phyloP scores from a whole-genome alignment of 2,888 invertebrate genomes.

The Lathronympha strigana region DNA sequence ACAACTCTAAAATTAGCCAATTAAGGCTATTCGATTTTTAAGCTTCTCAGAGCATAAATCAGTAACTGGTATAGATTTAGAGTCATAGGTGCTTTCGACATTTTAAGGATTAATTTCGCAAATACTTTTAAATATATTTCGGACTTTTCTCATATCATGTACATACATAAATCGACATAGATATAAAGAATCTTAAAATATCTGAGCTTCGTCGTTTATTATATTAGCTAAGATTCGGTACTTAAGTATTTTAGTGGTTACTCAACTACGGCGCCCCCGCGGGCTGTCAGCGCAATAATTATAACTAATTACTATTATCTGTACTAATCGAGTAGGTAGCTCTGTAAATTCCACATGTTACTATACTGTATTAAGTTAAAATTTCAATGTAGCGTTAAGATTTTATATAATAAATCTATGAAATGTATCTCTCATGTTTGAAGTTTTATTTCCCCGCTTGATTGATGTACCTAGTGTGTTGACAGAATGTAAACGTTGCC shows the following conservation, averaged over 20 bases:
- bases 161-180: slow-evolving; percentile 75
- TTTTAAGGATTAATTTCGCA: slow-evolving; percentile 66
- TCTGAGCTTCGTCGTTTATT: slow-evolving; percentile 83
- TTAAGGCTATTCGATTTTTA: slow-evolving; percentile 24
- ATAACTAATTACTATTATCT: slow-evolving; percentile 79
- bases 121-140: slow-evolving; percentile 58
- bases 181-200: slow-evolving; percentile 76
- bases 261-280: slow-evolving; percentile 65
- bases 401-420: slow-evolving; percentile 84
- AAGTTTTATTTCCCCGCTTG: slow-evolving; percentile 57
- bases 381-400: slow-evolving; percentile 80
- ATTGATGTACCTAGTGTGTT: slow-evolving; percentile 23
- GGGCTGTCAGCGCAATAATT: slow-evolving; percentile 82
- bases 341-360: slow-evolving; percentile 83
- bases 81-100: slow-evolving; percentile 63
- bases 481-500: slow-evolving; percentile 27
- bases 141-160: slow-evolving; percentile 80
- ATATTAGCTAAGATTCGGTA: slow-evolving; percentile 73
- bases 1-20: slow-evolving; percentile 15
- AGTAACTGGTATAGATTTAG: slow-evolving; percentile 37
- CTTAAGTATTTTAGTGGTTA: slow-evolving; percentile 75
- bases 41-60: slow-evolving; percentile 34
- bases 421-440: slow-evolving; percentile 76
- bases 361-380: slow-evolving; percentile 76
- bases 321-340: slow-evolving; percentile 78